phyloP scores from a whole-genome alignment of 2,888 invertebrate genomes.

The Latrodectus elegans region DNA sequence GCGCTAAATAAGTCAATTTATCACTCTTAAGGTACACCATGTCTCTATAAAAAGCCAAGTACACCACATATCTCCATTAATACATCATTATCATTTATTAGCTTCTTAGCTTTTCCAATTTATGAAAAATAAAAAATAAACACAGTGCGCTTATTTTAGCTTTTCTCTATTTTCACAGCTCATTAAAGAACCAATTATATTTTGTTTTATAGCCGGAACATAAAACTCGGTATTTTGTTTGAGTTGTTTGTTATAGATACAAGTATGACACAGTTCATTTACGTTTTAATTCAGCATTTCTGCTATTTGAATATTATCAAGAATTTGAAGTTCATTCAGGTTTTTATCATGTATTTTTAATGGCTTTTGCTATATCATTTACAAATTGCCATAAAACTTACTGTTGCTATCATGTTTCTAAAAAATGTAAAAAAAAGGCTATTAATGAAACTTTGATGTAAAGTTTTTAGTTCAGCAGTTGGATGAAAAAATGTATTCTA shows the following conservation, averaged over 20 bases:
- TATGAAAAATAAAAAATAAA: not conserved
- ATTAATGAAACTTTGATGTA: too few relatives aligned
- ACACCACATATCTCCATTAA: not conserved
- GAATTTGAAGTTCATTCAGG: not conserved
- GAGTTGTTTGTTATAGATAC: not conserved
- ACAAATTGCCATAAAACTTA: too few relatives aligned
- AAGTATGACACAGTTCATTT: not conserved
- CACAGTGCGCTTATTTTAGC: constrained; percentile 9
- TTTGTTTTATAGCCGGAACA: constrained; percentile 26
- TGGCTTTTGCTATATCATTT: too few relatives aligned
- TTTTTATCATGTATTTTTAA: too few relatives aligned
- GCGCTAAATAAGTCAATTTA: not conserved
- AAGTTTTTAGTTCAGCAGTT: too few relatives aligned
- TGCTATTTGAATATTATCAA: not conserved
- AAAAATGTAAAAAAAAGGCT: too few relatives aligned
- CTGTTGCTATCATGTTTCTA: too few relatives aligned
- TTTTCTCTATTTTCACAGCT: constrained; percentile 3
- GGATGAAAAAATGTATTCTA: too few relatives aligned
- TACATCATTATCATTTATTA: not conserved
- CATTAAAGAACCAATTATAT: constrained; percentile 37
- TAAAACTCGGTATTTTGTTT: constrained; percentile 27
- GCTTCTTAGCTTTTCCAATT: not conserved
- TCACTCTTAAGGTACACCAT: not conserved
- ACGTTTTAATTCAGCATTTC: not conserved
- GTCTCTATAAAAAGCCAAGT: not conserved